Evolutionary conservation across 2,888 invertebrate species (phyloP).

Genomic region (Chrysotoxum bicinctum): DNA sequence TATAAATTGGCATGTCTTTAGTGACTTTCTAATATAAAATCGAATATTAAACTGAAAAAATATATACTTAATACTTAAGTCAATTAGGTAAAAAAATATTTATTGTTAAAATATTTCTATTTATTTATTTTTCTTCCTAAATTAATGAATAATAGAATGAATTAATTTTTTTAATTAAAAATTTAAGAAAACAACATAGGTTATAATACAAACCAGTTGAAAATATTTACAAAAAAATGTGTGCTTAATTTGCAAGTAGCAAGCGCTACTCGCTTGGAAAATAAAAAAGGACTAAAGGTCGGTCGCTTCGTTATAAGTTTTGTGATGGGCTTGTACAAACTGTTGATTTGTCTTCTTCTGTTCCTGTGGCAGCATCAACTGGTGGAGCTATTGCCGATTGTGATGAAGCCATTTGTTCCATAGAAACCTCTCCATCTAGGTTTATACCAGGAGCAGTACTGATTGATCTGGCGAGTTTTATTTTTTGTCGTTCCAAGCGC

Average conservation of each 20-base stretch:
- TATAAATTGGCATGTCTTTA: too few species aligned
- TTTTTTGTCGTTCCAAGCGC: conserved; percentile 85
- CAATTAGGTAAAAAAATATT: conserved; percentile 32
- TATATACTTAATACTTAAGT: not conserved
- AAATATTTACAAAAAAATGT: conserved; percentile 24
- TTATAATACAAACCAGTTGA: conserved; percentile 18
- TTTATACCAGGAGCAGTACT: conserved; percentile 79
- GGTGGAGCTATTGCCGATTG: not conserved
- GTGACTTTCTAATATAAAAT: too few species aligned
- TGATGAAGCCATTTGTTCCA: conserved; percentile 50
- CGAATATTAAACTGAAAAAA: conserved; percentile 6
- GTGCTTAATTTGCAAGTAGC: conserved; percentile 18
- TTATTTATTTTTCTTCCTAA: conserved; percentile 9
- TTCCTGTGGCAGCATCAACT: not conserved
- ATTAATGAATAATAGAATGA: conserved; percentile 1
- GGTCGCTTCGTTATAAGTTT: conserved; percentile 59
- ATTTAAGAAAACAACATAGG: conserved; percentile 6
- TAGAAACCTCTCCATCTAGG: conserved; percentile 61
- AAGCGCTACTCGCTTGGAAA: conserved; percentile 60
- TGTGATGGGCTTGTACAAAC: conserved; percentile 36
- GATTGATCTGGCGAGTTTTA: conserved; percentile 84
- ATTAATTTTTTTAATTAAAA: conserved; percentile 1
- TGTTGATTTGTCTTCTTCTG: conserved; percentile 36
- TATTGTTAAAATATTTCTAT: not conserved
- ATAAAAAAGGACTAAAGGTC: conserved; percentile 64